Evolutionary conservation across 1,140 invertebrate genomes (phyloP).

Genomic region (Latrodectus geometricus): DNA sequence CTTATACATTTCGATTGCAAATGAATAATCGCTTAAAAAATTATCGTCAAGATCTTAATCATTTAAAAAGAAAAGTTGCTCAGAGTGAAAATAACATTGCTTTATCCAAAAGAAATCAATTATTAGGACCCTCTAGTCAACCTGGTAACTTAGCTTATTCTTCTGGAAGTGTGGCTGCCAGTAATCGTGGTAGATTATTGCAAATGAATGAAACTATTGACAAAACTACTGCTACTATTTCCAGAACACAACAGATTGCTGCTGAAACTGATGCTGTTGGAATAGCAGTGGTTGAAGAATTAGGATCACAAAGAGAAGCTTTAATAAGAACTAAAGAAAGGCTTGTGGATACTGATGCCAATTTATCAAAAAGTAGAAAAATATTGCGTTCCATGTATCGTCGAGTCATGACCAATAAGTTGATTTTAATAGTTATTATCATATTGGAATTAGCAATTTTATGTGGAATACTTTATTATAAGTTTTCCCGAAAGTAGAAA

Average conservation of each 20-base stretch:
- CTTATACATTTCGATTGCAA: conserved; percentile 67
- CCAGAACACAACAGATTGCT: conserved; percentile 79
- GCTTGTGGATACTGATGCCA: conserved; percentile 75
- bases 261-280: conserved; percentile 84
- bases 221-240: conserved; percentile 76
- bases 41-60: conserved; percentile 64
- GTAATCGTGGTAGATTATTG: conserved; percentile 66
- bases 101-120: conserved; percentile 16
- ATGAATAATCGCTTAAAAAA: conserved; percentile 67
- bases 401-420: conserved; percentile 77
- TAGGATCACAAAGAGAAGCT: conserved; percentile 76
- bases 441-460: conserved; percentile 76
- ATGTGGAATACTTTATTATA: conserved; percentile 74
- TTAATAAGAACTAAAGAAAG: conserved; percentile 74
- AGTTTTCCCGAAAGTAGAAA: conserved; percentile 69
- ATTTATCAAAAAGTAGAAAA: conserved; percentile 73
- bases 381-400: conserved; percentile 75
- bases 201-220: conserved; percentile 75
- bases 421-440: conserved; percentile 78
- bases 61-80: conserved; percentile 33
- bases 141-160: not conserved
- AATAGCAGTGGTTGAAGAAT: conserved; percentile 79
- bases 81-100: conserved; percentile 27
- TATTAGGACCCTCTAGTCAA: conserved; percentile 15
- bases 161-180: not conserved